Evolutionary conservation across 2,797 vertebrate genomes (phyloP).

Genomic region (Enteromius paludinosus): DNA sequence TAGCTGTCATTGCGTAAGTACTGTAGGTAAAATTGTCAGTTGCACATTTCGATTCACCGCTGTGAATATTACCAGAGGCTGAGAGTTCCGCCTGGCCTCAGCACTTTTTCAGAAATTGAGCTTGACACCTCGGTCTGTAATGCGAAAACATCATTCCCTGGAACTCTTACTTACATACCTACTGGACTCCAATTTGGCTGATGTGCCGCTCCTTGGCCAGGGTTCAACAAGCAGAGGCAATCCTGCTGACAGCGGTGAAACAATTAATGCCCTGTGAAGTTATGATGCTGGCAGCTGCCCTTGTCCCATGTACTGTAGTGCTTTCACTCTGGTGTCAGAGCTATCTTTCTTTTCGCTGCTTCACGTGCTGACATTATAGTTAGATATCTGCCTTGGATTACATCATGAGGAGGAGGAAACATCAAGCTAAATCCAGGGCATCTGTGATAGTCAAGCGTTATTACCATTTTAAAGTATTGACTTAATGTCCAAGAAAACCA

Average conservation of each 20-base stretch:
- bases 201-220: slow-evolving; percentile 75
- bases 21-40: slow-evolving; percentile 19
- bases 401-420: background rate
- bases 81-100: slow-evolving; percentile 51
- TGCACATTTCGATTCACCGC: background rate
- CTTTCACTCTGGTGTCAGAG: slow-evolving; percentile 6
- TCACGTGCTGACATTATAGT: slow-evolving; percentile 2
- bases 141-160: slow-evolving; percentile 56
- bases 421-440: slow-evolving; percentile 7
- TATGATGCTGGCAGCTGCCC: slow-evolving; percentile 71
- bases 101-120: slow-evolving; percentile 49
- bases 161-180: slow-evolving; percentile 58
- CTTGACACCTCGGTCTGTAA: slow-evolving; percentile 38
- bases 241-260: slow-evolving; percentile 79
- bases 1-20: slow-evolving; percentile 7
- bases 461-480: slow-evolving; percentile 29
- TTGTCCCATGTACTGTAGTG: slow-evolving; percentile 44
- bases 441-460: slow-evolving; percentile 3
- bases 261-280: slow-evolving; percentile 79
- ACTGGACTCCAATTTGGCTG: slow-evolving; percentile 75
- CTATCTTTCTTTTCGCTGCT: slow-evolving; percentile 12
- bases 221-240: slow-evolving; percentile 74
- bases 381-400: background rate
- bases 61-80: slow-evolving; percentile 33
- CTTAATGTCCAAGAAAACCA: background rate